These are phyloP conservation scores for Lordiphosa mommai DNA, from an alignment of 1,140 invertebrate species.

Conservation along the genomic window DNA sequence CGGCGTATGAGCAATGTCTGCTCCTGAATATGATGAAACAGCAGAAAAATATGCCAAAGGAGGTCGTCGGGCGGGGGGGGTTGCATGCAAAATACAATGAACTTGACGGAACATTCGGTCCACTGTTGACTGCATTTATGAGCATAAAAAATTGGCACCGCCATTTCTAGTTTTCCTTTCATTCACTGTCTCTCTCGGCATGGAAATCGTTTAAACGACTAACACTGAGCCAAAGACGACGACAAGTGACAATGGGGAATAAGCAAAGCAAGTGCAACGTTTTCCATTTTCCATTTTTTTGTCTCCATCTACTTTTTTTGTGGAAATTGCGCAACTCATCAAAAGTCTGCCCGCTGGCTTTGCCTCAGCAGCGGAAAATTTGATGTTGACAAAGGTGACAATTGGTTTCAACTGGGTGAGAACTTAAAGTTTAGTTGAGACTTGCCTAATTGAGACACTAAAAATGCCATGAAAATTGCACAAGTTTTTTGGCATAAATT, in stretches of 20 bases:
- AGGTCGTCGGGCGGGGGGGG: background rate
- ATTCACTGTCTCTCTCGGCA: conserved; percentile 1
- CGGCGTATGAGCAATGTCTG: conserved; percentile 76
- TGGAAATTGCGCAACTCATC: conserved; percentile 68
- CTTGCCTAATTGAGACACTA: conserved; percentile 22
- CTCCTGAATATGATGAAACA: conserved; percentile 75
- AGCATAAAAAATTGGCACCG: conserved; percentile 72
- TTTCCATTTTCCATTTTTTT: conserved; percentile 4
- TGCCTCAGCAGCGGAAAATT: conserved; percentile 59
- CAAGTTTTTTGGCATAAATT: conserved; percentile 22
- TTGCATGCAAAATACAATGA: conserved; percentile 71
- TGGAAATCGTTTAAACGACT: conserved; percentile 54
- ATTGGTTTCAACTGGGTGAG: conserved; percentile 34
- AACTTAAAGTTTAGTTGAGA: conserved; percentile 10
- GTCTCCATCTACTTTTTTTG: too few relatives aligned
- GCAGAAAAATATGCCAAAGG: conserved; percentile 61
- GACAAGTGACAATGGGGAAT: conserved; percentile 50
- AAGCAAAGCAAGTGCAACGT: conserved; percentile 11
- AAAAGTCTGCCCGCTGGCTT: conserved; percentile 48
- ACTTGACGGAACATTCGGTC: conserved; percentile 43
- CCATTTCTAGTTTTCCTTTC: conserved; percentile 50
- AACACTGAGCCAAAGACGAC: conserved; percentile 55
- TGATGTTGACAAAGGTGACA: conserved; percentile 66
- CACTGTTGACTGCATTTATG: conserved; percentile 61
- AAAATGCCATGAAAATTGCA: conserved; percentile 22